These are phyloP conservation scores for Prenolepis imparis DNA, from an alignment of 2,888 invertebrate species.

Conservation along the genomic window DNA sequence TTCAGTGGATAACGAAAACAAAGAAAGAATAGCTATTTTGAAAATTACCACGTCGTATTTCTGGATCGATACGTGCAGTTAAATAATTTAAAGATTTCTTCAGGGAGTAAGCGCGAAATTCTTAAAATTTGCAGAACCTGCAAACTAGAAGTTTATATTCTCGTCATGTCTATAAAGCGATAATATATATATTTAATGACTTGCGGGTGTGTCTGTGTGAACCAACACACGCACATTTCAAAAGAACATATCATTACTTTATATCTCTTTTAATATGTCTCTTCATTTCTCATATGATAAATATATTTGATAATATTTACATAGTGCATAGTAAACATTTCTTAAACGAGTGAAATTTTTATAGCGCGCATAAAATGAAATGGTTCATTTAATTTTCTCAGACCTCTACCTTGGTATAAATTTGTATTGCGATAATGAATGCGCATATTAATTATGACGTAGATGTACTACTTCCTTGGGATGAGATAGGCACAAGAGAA, in stretches of 20 bases:
- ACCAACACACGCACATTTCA: background rate
- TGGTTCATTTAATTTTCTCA: background rate
- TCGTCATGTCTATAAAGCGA: background rate
- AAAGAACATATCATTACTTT: background rate
- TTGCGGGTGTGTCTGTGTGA: background rate
- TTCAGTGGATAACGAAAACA: constrained; percentile 9
- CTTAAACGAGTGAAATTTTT: background rate
- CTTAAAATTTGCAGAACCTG: constrained; percentile 11
- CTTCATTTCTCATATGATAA: background rate
- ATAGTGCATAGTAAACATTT: background rate
- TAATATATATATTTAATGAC: constrained; percentile 16
- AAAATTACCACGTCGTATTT: constrained; percentile 16
- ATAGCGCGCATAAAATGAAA: background rate
- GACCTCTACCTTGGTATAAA: background rate
- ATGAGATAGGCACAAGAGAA: background rate
- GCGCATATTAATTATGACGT: constrained; percentile 22
- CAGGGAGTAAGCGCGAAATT: constrained; percentile 21
- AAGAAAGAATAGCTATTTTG: constrained; percentile 17
- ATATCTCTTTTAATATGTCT: background rate
- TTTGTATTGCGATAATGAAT: constrained; percentile 2
- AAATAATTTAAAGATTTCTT: constrained; percentile 45
- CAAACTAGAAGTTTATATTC: background rate
- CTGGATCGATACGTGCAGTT: constrained; percentile 21
- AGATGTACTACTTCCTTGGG: background rate
- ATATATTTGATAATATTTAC: background rate